These are phyloP conservation scores for Cyprinodon tularosa DNA, from an alignment of 2,113 vertebrate genomes.

Conservation along the genomic window DNA sequence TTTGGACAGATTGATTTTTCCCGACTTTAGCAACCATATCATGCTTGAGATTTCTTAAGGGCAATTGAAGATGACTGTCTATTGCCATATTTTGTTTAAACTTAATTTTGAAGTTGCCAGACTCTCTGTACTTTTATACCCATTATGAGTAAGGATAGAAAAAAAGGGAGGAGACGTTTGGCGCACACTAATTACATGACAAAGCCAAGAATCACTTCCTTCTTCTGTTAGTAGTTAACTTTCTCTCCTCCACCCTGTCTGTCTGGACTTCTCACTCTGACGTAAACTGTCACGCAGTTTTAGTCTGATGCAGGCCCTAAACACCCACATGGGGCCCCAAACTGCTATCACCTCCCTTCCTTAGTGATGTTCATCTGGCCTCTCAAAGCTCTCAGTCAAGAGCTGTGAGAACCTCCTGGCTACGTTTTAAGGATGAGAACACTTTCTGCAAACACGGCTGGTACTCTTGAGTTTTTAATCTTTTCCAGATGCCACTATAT, in stretches of 20 bases:
- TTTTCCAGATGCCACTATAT: not conserved
- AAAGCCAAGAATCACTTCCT: constrained; percentile 61
- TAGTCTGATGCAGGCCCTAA: constrained; percentile 25
- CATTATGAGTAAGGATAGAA: constrained; percentile 36
- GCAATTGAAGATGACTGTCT: not conserved
- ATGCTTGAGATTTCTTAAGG: constrained; percentile 18
- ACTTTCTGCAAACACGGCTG: not conserved
- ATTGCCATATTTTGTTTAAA: not conserved
- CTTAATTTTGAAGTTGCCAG: not conserved
- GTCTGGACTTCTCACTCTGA: constrained; percentile 56
- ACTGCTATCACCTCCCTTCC: not conserved
- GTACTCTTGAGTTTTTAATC: not conserved
- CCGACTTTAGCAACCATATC: not conserved
- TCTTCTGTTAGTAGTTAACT: constrained; percentile 69
- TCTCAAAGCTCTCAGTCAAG: not conserved
- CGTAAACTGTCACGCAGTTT: constrained; percentile 38
- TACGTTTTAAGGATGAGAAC: not conserved
- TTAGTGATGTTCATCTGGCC: not conserved
- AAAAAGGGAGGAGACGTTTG: not conserved
- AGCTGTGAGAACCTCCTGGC: not conserved
- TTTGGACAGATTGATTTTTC: constrained; percentile 16
- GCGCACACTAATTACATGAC: constrained; percentile 45
- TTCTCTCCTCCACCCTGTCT: constrained; percentile 62
- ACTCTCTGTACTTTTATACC: not conserved
- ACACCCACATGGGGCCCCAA: not conserved